Base-by-base conservation (phyloP, 1,140 invertebrate species). In the Pomacea maculata region DNA sequence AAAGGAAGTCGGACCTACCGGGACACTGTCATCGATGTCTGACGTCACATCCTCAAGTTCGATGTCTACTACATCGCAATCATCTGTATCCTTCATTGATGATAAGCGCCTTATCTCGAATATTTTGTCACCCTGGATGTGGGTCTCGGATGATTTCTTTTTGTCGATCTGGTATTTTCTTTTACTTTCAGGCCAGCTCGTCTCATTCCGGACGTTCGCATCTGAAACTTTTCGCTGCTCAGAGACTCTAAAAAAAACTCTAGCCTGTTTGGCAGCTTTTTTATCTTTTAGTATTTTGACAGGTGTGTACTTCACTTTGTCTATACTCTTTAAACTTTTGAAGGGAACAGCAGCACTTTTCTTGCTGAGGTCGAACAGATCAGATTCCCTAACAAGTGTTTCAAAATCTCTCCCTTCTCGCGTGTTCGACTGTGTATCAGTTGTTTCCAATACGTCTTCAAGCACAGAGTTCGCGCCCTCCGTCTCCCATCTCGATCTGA, bases 31-130 rank as follows among this genome's bases (percentile, higher is more conserved):
- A 5, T 79, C 72, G 70, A 72, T 29, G 78, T 82, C 81, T 3
- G 81, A 82, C 77, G 79, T 79, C 45, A 76, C 72, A 64, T 73
- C 75, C 19, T 82, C 81, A 12, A 73, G 77, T 55, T 82, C 75
- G 34, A 81, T 57, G 77, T 82, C 81, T 25, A 29, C 67, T 15
- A 82, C 14, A 54, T 82, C 81, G 21, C 64, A 55, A 29, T 79
- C 77, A 52, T 34, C 64, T 21, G 75, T 8, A 65, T 82, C 81
- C 67, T 79, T 71, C 55, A 75, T 72, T 10, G 77, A 79, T 6
- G 79, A 34, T 29, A 29, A n/a, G 65, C 71, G 77, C 65, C 76
- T 74, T 75, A 72, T 61, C 65, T 77, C 68, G n/a, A 70, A 57
- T 6, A 19, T 55, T n/a, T 19, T 74, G 45, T 55, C 77, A 19